These are phyloP conservation scores for Dryobota labecula DNA, from an alignment of 2,888 invertebrate species.

Conservation along the genomic window DNA sequence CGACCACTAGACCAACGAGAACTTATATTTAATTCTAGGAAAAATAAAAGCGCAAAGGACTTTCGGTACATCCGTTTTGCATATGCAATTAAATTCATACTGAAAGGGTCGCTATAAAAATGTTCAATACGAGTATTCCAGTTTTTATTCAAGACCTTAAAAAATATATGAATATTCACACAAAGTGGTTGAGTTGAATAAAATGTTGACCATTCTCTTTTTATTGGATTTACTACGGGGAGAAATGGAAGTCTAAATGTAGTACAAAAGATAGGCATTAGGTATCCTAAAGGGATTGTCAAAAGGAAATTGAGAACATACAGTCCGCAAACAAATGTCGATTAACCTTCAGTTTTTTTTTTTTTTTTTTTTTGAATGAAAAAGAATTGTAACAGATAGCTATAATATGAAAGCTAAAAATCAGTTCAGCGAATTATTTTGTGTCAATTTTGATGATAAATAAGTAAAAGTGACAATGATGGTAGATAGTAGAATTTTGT, in stretches of 20 bases:
- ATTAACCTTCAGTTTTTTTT: too few species aligned
- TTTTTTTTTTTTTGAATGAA: too few species aligned
- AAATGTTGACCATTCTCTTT: background rate
- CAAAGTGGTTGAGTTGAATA: background rate
- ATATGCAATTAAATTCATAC: slow-evolving; percentile 34
- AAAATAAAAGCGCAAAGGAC: slow-evolving; percentile 6
- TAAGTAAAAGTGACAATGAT: background rate
- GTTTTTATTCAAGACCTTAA: slow-evolving; percentile 35
- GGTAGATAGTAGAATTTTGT: background rate
- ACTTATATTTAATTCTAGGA: background rate
- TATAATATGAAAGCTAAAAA: background rate
- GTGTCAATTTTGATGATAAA: background rate
- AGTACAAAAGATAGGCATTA: background rate
- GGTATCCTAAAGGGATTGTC: background rate
- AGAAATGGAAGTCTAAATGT: background rate
- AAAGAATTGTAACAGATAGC: background rate
- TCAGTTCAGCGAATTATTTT: background rate
- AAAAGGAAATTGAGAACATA: too few species aligned
- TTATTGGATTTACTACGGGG: background rate
- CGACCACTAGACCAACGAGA: background rate
- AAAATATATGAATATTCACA: slow-evolving; percentile 41
- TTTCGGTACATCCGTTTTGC: slow-evolving; percentile 7
- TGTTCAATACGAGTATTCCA: slow-evolving; percentile 38
- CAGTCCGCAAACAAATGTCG: too few species aligned
- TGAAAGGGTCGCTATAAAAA: slow-evolving; percentile 39